Conservation (phyloP, 2,113 vertebrate genomes). For the Hystrix cristata region DNA sequence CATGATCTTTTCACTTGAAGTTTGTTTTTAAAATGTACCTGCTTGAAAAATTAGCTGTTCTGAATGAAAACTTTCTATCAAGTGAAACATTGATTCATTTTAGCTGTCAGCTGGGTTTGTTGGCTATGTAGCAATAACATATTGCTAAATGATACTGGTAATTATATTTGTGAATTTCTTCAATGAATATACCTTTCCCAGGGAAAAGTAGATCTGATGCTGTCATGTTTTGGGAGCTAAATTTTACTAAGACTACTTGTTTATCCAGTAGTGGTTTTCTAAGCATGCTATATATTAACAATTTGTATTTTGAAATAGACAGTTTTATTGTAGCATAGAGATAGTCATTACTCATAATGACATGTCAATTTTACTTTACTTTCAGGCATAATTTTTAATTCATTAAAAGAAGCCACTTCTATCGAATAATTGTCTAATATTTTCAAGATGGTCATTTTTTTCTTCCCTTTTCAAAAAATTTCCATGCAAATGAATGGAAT, state of each 20-base stretch:
- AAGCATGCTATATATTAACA: neutral
- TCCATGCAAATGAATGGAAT: constrained; percentile 39
- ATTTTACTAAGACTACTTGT: constrained; percentile 31
- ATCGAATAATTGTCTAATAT: neutral
- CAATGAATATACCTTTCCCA: neutral
- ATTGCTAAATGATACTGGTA: constrained; percentile 41
- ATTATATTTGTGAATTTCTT: constrained; percentile 12
- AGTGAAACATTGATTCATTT: constrained; percentile 21
- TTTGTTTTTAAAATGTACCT: neutral
- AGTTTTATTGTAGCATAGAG: constrained; percentile 31
- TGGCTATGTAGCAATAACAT: neutral
- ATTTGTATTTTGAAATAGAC: constrained; percentile 24
- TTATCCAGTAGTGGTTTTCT: constrained; percentile 5
- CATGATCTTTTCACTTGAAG: neutral
- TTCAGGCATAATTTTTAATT: constrained; percentile 63
- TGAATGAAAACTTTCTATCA: constrained; percentile 1
- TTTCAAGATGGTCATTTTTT: constrained; percentile 49
- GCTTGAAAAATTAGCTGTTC: constrained; percentile 32
- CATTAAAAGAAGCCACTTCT: neutral
- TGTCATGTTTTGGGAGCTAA: neutral
- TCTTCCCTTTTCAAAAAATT: neutral
- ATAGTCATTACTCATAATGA: constrained; percentile 21
- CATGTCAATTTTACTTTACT: neutral
- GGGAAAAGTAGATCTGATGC: constrained; percentile 42
- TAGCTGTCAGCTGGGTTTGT: neutral